Conservation (phyloP, 2,797 vertebrate species). For the Phyllotis vaccarum region DNA sequence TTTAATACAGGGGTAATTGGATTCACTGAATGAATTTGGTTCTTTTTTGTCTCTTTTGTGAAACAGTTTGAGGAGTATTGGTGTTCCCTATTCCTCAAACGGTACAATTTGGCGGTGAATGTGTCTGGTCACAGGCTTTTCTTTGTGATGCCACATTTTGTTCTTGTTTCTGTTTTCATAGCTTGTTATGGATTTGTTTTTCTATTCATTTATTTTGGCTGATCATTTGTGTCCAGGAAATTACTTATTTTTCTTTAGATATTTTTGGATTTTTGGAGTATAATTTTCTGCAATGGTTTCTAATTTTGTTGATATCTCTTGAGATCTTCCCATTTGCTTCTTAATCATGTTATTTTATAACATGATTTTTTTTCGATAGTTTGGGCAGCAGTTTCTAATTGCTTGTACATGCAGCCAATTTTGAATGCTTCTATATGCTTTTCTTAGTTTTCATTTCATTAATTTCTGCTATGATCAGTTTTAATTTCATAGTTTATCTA, state of each 20-base stretch:
- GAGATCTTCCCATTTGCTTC: not conserved
- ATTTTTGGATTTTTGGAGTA: not conserved
- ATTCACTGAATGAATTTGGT: not conserved
- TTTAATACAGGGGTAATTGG: not conserved
- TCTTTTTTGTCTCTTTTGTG: not conserved
- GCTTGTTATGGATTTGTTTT: not conserved
- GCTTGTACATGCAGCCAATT: not conserved
- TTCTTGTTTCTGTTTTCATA: not conserved
- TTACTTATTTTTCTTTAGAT: not conserved
- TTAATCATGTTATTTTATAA: not conserved
- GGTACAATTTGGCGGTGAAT: not conserved
- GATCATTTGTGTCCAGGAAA: too few relatives aligned
- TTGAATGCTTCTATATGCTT: not conserved
- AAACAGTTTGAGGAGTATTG: not conserved
- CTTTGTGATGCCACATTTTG: not conserved
- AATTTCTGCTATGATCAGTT: not conserved
- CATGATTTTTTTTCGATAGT: not conserved
- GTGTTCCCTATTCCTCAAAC: not conserved
- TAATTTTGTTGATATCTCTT: too few relatives aligned
- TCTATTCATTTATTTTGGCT: not conserved
- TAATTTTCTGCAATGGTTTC: too few relatives aligned
- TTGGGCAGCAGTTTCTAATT: not conserved
- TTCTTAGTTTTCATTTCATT: not conserved
- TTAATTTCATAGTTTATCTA: not conserved
- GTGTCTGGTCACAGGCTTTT: not conserved